phyloP scores from a whole-genome alignment of 1,140 invertebrate species.

The Pomacea maculata region DNA sequence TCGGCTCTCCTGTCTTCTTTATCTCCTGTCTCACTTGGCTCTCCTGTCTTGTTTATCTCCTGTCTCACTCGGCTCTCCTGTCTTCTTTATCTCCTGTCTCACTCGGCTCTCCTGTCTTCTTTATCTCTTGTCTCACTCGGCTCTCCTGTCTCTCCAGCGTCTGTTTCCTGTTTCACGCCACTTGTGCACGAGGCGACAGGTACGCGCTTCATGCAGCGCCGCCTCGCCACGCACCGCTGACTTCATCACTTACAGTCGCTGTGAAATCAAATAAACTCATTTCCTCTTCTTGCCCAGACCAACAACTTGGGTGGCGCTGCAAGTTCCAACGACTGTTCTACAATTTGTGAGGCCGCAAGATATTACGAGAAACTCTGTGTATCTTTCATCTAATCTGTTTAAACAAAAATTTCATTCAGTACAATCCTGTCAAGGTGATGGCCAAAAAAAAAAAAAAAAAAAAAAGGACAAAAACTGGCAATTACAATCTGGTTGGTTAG shows the following conservation, averaged over 20 bases:
- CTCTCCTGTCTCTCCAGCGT: not conserved
- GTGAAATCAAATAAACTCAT: constrained; percentile 7
- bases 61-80: not conserved
- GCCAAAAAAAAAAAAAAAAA: no score
- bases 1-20: not conserved
- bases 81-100: not conserved
- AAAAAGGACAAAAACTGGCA: no score
- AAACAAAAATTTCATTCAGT: no score
- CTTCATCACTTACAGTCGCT: not conserved
- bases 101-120: not conserved
- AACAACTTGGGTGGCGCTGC: not conserved
- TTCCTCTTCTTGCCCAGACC: not conserved
- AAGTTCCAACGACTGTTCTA: no score
- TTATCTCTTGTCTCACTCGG: not conserved
- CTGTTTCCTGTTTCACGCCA: no score
- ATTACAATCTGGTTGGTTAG: no score
- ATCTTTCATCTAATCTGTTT: no score
- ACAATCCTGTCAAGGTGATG: no score
- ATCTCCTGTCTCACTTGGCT: not conserved
- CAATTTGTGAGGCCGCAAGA: no score
- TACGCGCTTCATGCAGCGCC: not conserved
- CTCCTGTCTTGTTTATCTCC: not conserved
- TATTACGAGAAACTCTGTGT: no score
- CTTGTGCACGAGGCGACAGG: no score
- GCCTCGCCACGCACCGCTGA: not conserved